A percentile compares a stretch with the other conserved stretches of the same genome.
Conservation (phyloP, 2,888 invertebrate genomes). For the Chalcosyrphus nemorum region DNA sequence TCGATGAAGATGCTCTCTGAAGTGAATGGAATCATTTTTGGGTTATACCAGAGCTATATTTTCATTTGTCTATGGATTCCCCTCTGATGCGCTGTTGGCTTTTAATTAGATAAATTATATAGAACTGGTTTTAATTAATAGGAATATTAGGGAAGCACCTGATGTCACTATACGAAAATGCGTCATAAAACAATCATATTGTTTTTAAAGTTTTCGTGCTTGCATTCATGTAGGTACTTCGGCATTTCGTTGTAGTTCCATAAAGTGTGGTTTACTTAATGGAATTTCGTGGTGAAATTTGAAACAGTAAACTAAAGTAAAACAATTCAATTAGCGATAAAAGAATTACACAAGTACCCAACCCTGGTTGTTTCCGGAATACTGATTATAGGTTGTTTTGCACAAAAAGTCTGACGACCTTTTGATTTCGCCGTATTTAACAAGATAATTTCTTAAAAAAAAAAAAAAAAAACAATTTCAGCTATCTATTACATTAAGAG, state of each 20-base stretch:
- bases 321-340: slow-evolving; percentile 27
- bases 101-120: neutral
- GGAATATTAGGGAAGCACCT: slow-evolving; percentile 13
- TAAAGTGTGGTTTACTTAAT: slow-evolving; percentile 1
- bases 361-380: neutral
- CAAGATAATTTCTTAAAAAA: too few species aligned
- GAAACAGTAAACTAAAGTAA: neutral
- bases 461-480: too few species aligned
- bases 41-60: neutral
- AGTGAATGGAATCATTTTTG: neutral
- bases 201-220: neutral
- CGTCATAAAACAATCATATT: slow-evolving; percentile 6
- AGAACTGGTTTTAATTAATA: neutral
- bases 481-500: too few species aligned
- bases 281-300: slow-evolving; percentile 18
- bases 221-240: neutral
- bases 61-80: neutral
- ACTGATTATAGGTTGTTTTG: neutral
- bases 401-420: neutral
- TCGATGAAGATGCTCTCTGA: neutral
- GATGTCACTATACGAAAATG: neutral
- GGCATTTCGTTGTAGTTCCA: neutral
- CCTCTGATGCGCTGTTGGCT: neutral
- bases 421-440: neutral
- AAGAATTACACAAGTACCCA: neutral